Conservation (phyloP, 1,140 invertebrate genomes). For the Drosophila simulans region DNA sequence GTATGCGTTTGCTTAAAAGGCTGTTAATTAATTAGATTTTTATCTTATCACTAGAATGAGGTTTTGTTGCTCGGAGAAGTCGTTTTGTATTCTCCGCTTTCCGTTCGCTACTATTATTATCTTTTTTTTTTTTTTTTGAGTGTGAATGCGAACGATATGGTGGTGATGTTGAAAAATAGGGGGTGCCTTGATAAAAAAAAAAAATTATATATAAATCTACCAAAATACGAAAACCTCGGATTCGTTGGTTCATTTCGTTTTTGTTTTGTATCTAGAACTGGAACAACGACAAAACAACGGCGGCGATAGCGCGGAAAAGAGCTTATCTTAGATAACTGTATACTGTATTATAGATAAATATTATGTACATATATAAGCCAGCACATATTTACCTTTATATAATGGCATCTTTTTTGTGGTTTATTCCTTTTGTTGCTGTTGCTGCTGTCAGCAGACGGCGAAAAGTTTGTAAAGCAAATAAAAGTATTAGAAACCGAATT, state of each 20-base stretch:
- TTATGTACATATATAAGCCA: conserved; percentile 52
- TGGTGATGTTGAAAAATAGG: conserved; percentile 41
- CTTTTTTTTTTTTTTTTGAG: conserved; percentile 9
- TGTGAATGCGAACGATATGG: conserved; percentile 28
- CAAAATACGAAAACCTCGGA: not conserved
- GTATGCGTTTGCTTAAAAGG: conserved; percentile 44
- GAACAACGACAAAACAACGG: conserved; percentile 21
- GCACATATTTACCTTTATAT: conserved; percentile 24
- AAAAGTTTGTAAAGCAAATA: conserved; percentile 32
- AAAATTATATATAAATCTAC: not conserved
- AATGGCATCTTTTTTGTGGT: conserved; percentile 9
- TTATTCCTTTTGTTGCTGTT: conserved; percentile 3
- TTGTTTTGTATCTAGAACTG: conserved; percentile 29
- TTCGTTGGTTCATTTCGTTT: conserved; percentile 1
- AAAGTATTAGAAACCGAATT: conserved; percentile 43
- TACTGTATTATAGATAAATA: conserved; percentile 55
- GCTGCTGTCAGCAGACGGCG: conserved; percentile 1
- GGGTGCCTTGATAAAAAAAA: conserved; percentile 38
- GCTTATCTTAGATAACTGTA: conserved; percentile 66
- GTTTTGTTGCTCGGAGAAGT: conserved; percentile 50
- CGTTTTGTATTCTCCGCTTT: conserved; percentile 16
- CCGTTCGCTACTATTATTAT: conserved; percentile 27
- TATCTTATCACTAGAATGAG: conserved; percentile 74
- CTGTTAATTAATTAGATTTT: conserved; percentile 75
- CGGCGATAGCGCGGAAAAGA: conserved; percentile 10